Percentiles rank a stretch among this genome's conserved stretches.
These are phyloP conservation scores for Anolis apletophallus DNA, from an alignment of 2,797 vertebrate genomes.

Conservation along the genomic window DNA sequence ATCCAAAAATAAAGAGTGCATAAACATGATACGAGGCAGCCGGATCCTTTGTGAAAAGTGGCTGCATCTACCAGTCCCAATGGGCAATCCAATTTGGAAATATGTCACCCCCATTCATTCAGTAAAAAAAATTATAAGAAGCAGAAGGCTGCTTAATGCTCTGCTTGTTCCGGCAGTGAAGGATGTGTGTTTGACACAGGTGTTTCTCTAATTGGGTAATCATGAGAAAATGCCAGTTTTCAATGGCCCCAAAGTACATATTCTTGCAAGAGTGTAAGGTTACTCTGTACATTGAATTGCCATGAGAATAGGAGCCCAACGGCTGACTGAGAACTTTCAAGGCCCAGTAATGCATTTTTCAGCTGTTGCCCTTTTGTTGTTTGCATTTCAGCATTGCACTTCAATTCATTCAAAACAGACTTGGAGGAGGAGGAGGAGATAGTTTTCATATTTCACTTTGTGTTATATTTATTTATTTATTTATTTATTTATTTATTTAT, in stretches of 20 bases:
- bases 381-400: constrained; percentile 10
- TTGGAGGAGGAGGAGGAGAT: neutral
- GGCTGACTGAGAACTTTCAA: neutral
- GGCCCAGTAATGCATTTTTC: constrained; percentile 23
- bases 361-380: constrained; percentile 18
- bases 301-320: neutral
- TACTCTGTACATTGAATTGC: constrained; percentile 4
- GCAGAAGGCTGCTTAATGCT: neutral
- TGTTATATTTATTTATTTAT: too few relatives aligned
- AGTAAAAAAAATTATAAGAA: neutral
- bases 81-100: neutral
- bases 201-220: constrained; percentile 15
- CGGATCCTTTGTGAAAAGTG: neutral
- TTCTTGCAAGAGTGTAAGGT: constrained; percentile 3
- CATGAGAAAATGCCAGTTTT: neutral
- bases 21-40: too few relatives aligned
- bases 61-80: neutral
- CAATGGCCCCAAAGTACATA: neutral
- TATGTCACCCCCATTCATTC: neutral
- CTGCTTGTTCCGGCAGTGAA: neutral
- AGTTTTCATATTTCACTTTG: too few relatives aligned
- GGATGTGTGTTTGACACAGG: neutral
- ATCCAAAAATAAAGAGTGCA: too few relatives aligned
- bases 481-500: too few relatives aligned
- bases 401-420: neutral